Evolutionary conservation across 2,888 invertebrate species (phyloP).

Genomic region (Timandra comae): DNA sequence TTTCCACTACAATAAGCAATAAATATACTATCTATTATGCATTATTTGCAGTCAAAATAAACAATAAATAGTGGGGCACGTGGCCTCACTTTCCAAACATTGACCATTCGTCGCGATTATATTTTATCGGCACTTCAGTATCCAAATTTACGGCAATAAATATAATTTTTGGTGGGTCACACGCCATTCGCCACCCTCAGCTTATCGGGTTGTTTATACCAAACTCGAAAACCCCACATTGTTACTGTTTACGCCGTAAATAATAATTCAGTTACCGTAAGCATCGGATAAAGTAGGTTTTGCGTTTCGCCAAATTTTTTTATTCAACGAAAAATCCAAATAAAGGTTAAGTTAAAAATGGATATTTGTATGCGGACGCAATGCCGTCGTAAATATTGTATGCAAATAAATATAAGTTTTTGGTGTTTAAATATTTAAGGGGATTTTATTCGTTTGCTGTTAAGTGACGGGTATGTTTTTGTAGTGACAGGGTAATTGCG

Average conservation of each 20-base stretch:
- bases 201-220: slow-evolving; percentile 46
- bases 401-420: slow-evolving; percentile 34
- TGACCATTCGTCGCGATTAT: slow-evolving; percentile 28
- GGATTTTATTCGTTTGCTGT: slow-evolving; percentile 8
- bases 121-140: slow-evolving; percentile 29
- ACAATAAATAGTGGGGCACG: slow-evolving; percentile 29
- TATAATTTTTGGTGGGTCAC: slow-evolving; percentile 27
- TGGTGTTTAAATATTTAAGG: slow-evolving; percentile 8
- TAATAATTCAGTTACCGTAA: slow-evolving; percentile 40
- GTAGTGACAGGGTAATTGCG: slow-evolving; percentile 19
- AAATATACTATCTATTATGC: no score
- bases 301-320: slow-evolving; percentile 21
- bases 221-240: slow-evolving; percentile 44
- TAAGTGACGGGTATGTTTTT: slow-evolving; percentile 17
- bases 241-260: slow-evolving; percentile 49
- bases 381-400: slow-evolving; percentile 35
- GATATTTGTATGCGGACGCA: slow-evolving; percentile 38
- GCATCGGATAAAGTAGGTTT: slow-evolving; percentile 27
- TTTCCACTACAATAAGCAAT: no score
- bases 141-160: slow-evolving; percentile 20
- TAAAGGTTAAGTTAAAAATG: slow-evolving; percentile 39
- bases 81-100: slow-evolving; percentile 25
- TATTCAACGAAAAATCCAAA: slow-evolving; percentile 16
- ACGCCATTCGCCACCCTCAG: slow-evolving; percentile 33
- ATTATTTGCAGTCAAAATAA: slow-evolving; percentile 14